Conservation (phyloP, 2,888 invertebrate species). For the Piscicola geometra region DNA sequence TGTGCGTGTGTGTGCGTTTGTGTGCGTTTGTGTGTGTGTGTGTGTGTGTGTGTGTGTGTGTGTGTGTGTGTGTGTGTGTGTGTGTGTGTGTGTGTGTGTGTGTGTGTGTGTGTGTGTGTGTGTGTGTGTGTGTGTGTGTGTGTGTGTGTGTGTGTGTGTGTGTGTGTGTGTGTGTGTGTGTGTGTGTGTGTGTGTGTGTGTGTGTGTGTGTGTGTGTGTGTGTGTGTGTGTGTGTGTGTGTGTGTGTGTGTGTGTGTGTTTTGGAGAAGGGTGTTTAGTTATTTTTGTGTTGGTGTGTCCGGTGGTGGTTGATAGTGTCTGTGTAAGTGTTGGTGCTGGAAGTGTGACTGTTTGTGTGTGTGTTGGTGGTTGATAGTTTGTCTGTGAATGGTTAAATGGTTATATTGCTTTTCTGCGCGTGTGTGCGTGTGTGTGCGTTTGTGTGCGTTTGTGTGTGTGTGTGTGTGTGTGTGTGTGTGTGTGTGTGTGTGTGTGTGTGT, state of each 20-base stretch:
- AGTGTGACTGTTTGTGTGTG: not conserved
- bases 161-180: constrained; percentile 13
- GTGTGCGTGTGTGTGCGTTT: not conserved
- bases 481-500: not conserved
- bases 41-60: not conserved
- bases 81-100: not conserved
- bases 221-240: not conserved
- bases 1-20: not conserved
- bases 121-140: not conserved
- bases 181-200: constrained; percentile 3
- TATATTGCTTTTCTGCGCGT: not conserved
- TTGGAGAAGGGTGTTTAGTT: not conserved
- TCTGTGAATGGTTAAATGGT: not conserved
- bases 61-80: not conserved
- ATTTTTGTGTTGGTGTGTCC: not conserved
- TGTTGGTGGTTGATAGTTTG: not conserved
- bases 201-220: constrained; percentile 8
- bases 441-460: not conserved
- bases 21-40: not conserved
- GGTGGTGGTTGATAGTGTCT: not conserved
- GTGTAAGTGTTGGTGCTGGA: not conserved
- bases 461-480: not conserved
- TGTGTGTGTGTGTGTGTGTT: constrained; percentile 9
- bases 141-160: constrained; percentile 25
- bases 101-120: not conserved